Evolutionary conservation across 2,113 vertebrate genomes (phyloP), one percentile per base, ranked within the genome.

Genomic region (Podiceps cristatus): DNA sequence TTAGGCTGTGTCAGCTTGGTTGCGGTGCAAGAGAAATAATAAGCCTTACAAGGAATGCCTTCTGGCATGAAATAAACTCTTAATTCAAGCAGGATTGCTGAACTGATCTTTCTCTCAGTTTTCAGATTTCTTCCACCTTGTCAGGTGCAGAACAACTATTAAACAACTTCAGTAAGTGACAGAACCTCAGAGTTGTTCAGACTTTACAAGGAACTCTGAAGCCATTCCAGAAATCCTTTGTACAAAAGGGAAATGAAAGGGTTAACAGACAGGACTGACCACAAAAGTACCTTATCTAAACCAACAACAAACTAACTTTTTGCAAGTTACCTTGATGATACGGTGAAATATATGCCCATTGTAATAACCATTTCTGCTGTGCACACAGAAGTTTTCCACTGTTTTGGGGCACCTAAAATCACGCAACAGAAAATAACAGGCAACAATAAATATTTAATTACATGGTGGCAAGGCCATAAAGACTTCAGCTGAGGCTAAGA

Each of bases 311-410:
- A 72, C 7, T 8, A 63, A 47, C 5, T 37, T 47, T 73, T 58
- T n/a, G 24, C 58, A 94, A 73, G 35, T 88, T 98, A 99, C 99
- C 99, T 99, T 99, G 97, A 99, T 99, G 33, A 99, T 99, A 67
- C 99, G 98, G 91, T 99, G 99, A 98, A 99, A 99, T 86, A 99
- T 98, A 83, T 99, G 99, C 17, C 99, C 97, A 42, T 99, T 99
- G 97, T 99, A 99, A 97, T 99, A 99, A 68, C 99, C 98, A 91
- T 99, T 99, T 97, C 99, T 99, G 98, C 99, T 99, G 94, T 99
- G 99, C 20, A 99, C 99, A 71, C 99, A 99, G 97, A 99, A 99
- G 97, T 99, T 99, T 98, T 99, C 99, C 97, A 99, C 99, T 2
- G 99, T 99, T 98, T 99, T 99, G 40, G 99, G 99, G 66, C 99